A percentile compares a stretch with the other conserved stretches of the same genome.
Evolutionary conservation across 2,797 vertebrate species (phyloP).

Genomic region (Sardinella longiceps): DNA sequence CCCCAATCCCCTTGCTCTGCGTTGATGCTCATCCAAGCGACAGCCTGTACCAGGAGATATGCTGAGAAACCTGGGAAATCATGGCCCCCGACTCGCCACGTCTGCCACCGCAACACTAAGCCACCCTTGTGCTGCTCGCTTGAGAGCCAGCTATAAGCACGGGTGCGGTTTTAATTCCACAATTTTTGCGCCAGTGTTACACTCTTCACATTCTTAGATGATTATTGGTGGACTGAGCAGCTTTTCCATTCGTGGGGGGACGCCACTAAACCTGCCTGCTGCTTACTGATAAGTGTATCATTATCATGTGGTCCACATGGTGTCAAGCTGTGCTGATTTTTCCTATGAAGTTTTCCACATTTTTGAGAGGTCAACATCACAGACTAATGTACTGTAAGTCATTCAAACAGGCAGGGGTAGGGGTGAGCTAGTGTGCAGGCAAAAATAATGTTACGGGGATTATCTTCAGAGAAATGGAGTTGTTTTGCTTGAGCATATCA

Average conservation of each 20-base stretch:
- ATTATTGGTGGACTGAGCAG: conserved; percentile 8
- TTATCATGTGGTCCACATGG: not conserved
- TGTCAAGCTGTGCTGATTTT: not conserved
- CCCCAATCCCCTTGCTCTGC: not conserved
- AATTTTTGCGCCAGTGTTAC: not conserved
- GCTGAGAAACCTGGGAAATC: not conserved
- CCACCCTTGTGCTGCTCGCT: not conserved
- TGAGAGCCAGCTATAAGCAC: not conserved
- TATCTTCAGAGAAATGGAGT: not conserved
- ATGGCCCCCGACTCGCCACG: not conserved
- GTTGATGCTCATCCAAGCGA: not conserved
- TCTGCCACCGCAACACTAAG: not conserved
- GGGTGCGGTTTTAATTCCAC: not conserved
- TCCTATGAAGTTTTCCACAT: not conserved
- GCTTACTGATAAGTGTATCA: not conserved
- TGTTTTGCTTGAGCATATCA: not conserved
- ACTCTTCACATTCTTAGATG: not conserved
- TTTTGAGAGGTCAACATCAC: not conserved
- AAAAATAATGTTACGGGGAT: not conserved
- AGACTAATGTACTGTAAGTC: not conserved
- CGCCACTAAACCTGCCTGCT: not conserved
- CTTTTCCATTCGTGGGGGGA: not conserved
- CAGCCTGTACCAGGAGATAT: not conserved
- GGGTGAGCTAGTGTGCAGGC: not conserved
- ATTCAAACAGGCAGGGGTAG: not conserved